A percentile compares a stretch with the other conserved stretches of the same genome.
Conservation (phyloP, 2,797 vertebrate species). For the Epinephelus awoara region DNA sequence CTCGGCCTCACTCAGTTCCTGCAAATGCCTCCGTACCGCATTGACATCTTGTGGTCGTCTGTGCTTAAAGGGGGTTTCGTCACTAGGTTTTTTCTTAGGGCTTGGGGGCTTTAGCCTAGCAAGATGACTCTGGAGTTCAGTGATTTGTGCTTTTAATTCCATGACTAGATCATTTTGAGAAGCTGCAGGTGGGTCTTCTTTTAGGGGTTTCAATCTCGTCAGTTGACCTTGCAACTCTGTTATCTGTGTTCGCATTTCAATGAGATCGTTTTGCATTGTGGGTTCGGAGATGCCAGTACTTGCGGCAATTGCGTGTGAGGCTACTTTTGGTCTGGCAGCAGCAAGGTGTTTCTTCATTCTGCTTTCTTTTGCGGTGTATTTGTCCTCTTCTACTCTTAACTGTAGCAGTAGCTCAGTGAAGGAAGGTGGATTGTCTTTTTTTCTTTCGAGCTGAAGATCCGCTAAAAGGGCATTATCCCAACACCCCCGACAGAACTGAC, state of each 20-base stretch:
- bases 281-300: too few relatives aligned
- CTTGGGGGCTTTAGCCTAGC: neutral
- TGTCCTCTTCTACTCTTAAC: neutral
- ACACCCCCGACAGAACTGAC: too few relatives aligned
- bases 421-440: neutral
- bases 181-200: too few relatives aligned
- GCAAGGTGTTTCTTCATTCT: neutral
- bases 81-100: neutral
- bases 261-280: neutral
- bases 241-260: neutral
- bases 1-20: neutral
- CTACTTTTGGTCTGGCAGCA: neutral
- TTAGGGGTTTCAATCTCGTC: neutral
- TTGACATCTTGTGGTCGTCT: neutral
- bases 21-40: neutral
- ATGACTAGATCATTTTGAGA: too few relatives aligned
- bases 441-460: too few relatives aligned
- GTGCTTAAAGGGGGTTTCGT: neutral
- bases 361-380: too few relatives aligned
- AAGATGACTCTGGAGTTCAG: neutral
- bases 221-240: slow-evolving; percentile 5
- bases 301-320: too few relatives aligned
- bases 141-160: too few relatives aligned
- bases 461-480: too few relatives aligned
- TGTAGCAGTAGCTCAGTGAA: neutral